Conservation (phyloP, 2,113 vertebrate genomes). For the Pandion haliaetus region DNA sequence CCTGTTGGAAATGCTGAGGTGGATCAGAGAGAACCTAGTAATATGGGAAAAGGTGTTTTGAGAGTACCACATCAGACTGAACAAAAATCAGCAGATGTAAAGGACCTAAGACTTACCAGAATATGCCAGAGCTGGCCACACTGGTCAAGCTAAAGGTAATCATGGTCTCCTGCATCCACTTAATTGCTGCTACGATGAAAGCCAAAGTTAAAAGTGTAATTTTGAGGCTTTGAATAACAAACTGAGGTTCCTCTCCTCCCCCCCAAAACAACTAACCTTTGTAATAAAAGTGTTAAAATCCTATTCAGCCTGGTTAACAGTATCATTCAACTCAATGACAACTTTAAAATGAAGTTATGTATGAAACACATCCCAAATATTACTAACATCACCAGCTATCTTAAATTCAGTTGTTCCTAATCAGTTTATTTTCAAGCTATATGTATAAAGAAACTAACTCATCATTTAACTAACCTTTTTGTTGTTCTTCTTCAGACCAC, state of each 20-base stretch:
- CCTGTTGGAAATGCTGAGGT: not conserved
- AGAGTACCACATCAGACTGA: not conserved
- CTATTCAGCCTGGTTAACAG: not conserved
- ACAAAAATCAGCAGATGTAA: not conserved
- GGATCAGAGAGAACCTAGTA: not conserved
- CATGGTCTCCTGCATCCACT: accelerated
- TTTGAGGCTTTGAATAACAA: not conserved
- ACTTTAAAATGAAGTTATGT: not conserved
- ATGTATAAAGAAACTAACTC: not conserved
- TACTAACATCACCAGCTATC: not conserved
- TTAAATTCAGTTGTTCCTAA: not conserved
- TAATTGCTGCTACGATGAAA: not conserved
- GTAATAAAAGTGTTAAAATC: not conserved
- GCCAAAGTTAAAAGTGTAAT: not conserved
- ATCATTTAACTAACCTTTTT: not conserved
- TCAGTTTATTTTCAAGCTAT: not conserved
- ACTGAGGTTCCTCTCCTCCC: not conserved
- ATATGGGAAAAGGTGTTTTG: not conserved
- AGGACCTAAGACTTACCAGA: not conserved
- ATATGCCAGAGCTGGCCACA: not conserved
- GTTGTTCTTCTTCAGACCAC: not conserved
- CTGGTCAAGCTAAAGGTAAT: not conserved
- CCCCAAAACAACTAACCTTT: accelerated
- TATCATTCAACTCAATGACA: not conserved
- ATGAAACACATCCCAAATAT: not conserved